phyloP scores from a whole-genome alignment of 2,888 invertebrate genomes.

The Melanophora roralis region DNA sequence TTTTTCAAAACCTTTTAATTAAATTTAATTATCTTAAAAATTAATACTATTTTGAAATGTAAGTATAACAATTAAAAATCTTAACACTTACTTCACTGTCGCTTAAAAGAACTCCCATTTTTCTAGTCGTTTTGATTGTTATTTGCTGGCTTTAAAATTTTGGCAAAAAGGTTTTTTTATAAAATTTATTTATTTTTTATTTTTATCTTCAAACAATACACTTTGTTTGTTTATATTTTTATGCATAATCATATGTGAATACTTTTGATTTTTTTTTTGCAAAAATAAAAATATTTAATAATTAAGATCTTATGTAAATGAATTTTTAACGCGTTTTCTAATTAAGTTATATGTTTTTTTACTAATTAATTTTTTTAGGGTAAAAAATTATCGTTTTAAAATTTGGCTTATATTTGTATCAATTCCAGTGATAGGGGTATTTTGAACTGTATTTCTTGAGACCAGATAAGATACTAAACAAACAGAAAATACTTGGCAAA shows the following conservation, averaged over 20 bases:
- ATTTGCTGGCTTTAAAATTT: too few relatives aligned
- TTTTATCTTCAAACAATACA: constrained; percentile 7
- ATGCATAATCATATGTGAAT: too few relatives aligned
- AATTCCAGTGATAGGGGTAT: background rate
- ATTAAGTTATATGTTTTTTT: background rate
- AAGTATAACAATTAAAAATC: background rate
- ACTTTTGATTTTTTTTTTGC: too few relatives aligned
- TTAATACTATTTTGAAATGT: background rate
- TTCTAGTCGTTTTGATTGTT: constrained; percentile 31
- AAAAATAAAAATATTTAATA: background rate
- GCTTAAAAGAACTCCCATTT: constrained; percentile 73
- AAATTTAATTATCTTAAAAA: too few relatives aligned
- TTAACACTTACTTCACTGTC: constrained; percentile 73
- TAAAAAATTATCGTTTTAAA: background rate
- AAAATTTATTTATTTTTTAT: constrained; percentile 7
- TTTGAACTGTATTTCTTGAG: constrained; percentile 72
- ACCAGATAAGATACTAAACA: constrained; percentile 74
- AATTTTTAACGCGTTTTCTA: constrained; percentile 22
- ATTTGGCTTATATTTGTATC: background rate
- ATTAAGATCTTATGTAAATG: constrained; percentile 6
- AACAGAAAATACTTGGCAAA: constrained; percentile 72
- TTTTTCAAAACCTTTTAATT: too few relatives aligned
- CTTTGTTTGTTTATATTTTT: constrained; percentile 5
- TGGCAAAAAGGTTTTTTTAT: too few relatives aligned
- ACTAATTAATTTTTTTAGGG: background rate